Conservation (phyloP, 2,113 vertebrate genomes). For the Ceratotherium simum region DNA sequence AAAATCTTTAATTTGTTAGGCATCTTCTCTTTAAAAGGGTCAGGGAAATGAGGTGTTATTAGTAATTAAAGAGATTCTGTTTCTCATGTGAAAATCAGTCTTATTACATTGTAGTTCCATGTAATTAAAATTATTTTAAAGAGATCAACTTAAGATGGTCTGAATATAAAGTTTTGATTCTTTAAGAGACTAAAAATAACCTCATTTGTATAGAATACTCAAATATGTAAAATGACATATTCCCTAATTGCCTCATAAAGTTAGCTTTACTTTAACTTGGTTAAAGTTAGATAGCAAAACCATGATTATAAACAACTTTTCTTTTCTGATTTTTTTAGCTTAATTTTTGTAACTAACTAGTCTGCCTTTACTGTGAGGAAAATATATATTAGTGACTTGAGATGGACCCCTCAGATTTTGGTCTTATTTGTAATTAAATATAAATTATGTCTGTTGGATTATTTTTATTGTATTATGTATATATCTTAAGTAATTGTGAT, state of each 20-base stretch:
- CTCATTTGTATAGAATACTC: not conserved
- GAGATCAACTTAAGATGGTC: not conserved
- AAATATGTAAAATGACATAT: not conserved
- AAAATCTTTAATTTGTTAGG: not conserved
- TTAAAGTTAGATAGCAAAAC: not conserved
- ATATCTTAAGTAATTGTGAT: not conserved
- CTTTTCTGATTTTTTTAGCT: not conserved
- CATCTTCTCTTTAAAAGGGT: not conserved
- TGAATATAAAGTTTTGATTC: conserved; percentile 37
- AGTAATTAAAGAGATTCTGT: conserved; percentile 18
- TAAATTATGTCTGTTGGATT: not conserved
- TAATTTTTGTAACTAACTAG: not conserved
- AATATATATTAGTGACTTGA: not conserved
- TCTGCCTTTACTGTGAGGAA: not conserved
- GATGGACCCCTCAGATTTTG: not conserved
- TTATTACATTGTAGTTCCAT: not conserved
- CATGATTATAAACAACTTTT: not conserved
- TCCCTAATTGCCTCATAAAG: not conserved
- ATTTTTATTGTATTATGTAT: conserved; percentile 21
- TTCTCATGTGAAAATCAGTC: not conserved
- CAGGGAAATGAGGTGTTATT: not conserved
- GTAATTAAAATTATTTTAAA: conserved; percentile 31
- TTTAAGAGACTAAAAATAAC: not conserved
- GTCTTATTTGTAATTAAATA: not conserved
- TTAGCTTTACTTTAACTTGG: not conserved